Base-by-base conservation (phyloP, 2,888 invertebrate genomes). In the Mimumesa dahlbomi region DNA sequence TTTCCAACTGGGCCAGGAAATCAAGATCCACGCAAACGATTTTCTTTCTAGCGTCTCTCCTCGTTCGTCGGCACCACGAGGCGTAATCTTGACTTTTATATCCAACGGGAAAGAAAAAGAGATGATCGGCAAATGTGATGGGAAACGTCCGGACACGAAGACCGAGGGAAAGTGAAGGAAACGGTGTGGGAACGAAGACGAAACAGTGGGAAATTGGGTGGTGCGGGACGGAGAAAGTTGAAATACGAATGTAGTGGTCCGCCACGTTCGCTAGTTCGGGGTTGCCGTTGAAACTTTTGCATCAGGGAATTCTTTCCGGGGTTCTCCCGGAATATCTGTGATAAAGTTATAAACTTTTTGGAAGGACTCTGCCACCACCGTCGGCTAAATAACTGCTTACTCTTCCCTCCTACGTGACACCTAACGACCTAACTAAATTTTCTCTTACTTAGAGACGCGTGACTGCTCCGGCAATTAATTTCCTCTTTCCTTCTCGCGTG, bases 211-310 rank as follows among this genome's bases (percentile, higher is more conserved):
- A 49, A 38, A 50, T 16, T 36, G 19, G 21, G n/a, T 3, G 48
- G 40, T 49, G 54, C 4, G 34, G 40, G 22, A 65, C 21, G 45
- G 64, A 53, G 72, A 71, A 75, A 72, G 68, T 64, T 64, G 68
- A 74, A 77, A 70, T 64, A 65, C 57, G 59, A 65, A n/a, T n/a
- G n/a, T n/a, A 66, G 67, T 69, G 65, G 65, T n/a, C 43, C 63
- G 57, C 53, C 50, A 54, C 34, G 57, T n/a, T n/a, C n/a, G n/a
- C n/a, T n/a, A 70, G 59, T 43, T 61, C 21, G 66, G 45, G 56
- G 70, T n/a, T n/a, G 54, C 63, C 75, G 77, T 79, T 81, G 66
- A 80, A 85, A 85, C 82, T 85, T 86, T 84, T 79, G 76, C 84
- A 85, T 83, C 82, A 82, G 77, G 62, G 76, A 82, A 84, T 84